phyloP scores from a whole-genome alignment of 1,140 invertebrate genomes.

The Dendroctonus valens region DNA sequence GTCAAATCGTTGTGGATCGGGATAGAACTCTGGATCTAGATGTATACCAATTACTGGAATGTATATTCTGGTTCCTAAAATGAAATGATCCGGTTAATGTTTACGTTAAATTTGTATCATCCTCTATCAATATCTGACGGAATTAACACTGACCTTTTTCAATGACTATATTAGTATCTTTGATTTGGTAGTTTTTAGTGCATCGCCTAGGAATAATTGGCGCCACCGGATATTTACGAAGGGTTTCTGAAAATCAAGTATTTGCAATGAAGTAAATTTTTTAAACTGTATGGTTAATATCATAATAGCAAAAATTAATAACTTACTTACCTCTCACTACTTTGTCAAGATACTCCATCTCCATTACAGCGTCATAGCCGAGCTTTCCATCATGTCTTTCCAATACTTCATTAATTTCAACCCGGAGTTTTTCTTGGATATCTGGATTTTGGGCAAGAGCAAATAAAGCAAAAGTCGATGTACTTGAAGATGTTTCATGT shows the following conservation, averaged over 20 bases:
- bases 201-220: constrained; percentile 45
- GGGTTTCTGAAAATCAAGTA: constrained; percentile 33
- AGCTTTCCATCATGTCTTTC: constrained; percentile 49
- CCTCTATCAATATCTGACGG: too few relatives aligned
- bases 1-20: constrained; percentile 58
- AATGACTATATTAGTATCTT: constrained; percentile 39
- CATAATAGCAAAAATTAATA: too few relatives aligned
- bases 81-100: too few relatives aligned
- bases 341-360: constrained; percentile 49
- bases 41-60: constrained; percentile 47
- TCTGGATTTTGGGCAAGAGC: constrained; percentile 57
- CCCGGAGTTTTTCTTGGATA: constrained; percentile 54
- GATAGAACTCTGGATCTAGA: constrained; percentile 54
- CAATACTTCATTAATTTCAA: constrained; percentile 55
- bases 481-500: constrained; percentile 62
- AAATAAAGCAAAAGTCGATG: constrained; percentile 56
- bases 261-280: too few relatives aligned
- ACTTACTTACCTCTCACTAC: constrained; percentile 48
- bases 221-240: constrained; percentile 36
- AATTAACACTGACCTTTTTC: constrained; percentile 17
- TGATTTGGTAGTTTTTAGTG: constrained; percentile 49
- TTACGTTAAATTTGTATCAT: too few relatives aligned
- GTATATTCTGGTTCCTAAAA: constrained; percentile 32
- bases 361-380: constrained; percentile 53
- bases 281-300: too few relatives aligned